A percentile compares a stretch with the other conserved stretches of the same genome.
Evolutionary conservation across 2,797 vertebrate genomes (phyloP).

Genomic region (Amniataba percoides): DNA sequence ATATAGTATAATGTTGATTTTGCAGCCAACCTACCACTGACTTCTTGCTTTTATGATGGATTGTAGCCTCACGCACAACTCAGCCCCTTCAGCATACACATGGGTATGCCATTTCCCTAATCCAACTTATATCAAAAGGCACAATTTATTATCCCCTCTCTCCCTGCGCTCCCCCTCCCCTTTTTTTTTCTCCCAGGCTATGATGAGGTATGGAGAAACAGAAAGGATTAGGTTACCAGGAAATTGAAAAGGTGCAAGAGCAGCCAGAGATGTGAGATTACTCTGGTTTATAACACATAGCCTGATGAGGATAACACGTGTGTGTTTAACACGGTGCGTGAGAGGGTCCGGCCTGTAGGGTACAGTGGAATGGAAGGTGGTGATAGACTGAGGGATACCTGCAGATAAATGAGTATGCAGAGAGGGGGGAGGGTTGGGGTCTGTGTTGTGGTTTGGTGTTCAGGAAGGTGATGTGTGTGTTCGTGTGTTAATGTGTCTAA

Average conservation of each 20-base stretch:
- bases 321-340: constrained; percentile 62
- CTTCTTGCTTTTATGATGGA: constrained; percentile 55
- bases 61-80: constrained; percentile 47
- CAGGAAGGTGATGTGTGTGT: not conserved
- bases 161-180: not conserved
- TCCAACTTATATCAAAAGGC: constrained; percentile 77
- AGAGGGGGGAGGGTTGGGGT: not conserved
- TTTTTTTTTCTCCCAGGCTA: constrained; percentile 55
- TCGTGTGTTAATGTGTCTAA: constrained; percentile 21
- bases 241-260: constrained; percentile 85
- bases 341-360: constrained; percentile 49
- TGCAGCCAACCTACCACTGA: constrained; percentile 21
- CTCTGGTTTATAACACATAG: constrained; percentile 66
- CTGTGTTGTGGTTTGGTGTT: constrained; percentile 41
- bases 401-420: constrained; percentile 52
- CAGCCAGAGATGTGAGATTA: constrained; percentile 81
- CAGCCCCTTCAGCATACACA: constrained; percentile 51
- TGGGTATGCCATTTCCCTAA: constrained; percentile 69
- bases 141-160: constrained; percentile 70
- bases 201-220: constrained; percentile 76
- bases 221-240: constrained; percentile 82
- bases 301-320: constrained; percentile 83
- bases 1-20: constrained; percentile 18
- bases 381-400: constrained; percentile 63
- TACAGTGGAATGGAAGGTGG: constrained; percentile 38